Base-by-base conservation (phyloP, 1,140 invertebrate species). In the Nephotettix cincticeps region DNA sequence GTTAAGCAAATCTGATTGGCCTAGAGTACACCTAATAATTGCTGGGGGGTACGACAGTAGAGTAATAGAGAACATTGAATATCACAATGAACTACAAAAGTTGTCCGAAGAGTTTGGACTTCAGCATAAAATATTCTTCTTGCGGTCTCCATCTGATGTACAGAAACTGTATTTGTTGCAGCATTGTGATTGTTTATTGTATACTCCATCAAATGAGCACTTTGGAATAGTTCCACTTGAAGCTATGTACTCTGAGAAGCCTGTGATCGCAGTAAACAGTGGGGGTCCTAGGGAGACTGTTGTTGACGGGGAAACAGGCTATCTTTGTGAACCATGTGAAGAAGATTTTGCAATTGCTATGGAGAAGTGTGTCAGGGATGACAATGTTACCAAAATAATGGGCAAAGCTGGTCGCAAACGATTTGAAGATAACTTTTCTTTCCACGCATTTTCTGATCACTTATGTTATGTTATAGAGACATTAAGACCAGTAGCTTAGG, bases 201-300 rank as follows among this genome's bases (percentile, higher is more conserved):
- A 99, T 75, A 99, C 98, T 21, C 98, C 98, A 2, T 87, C 90
- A 0, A 95, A 94, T 80, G 98, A 99, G 81, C 98, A 99, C 84
- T 99, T 99, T 87, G 98, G 98, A 3, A 99, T 99, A 78, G 98
- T 99, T 6, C 98, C 98, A 0, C 82, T 99, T 64, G 98, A 99
- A 86, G 96, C 97, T 0, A 99, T 99, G 98, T 96, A 94, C 78
- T 89, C 91, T 78, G 83, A 85, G 28, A 93, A 94, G 77, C 96
- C 97, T 21, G 97, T 99, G 0, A 90, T 99, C 74, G 98, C 98
- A 0, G 90, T 94, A 0, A 94, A 96, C 78, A 95, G 91, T 79
- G 98, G 98, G 29, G 98, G 98, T 0, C 98, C 98, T 0, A 89
- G 86, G 3, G 98, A 99, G 83, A 99, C 98, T 0, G 85, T 99